These are phyloP conservation scores for Catostylus mosaicus DNA, from an alignment of 30 jellyfish, hydroid and myxozoan genomes.

Conservation along the genomic window DNA sequence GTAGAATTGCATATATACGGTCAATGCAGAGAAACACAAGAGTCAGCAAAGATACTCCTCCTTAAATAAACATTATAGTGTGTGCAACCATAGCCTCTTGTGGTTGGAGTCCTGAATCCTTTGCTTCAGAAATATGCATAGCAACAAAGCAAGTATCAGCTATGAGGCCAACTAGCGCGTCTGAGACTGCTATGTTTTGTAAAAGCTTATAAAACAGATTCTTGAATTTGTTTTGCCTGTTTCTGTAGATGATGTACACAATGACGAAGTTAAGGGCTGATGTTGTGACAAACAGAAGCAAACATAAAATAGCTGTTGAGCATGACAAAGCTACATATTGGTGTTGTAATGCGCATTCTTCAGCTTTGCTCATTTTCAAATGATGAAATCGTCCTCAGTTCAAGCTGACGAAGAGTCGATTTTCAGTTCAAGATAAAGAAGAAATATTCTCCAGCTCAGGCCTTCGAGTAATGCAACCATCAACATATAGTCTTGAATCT, in stretches of 20 bases:
- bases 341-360: conserved; percentile 28
- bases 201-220: conserved; percentile 45
- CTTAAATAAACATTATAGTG: conserved; percentile 34
- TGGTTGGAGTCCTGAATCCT: not conserved
- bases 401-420: too few species aligned
- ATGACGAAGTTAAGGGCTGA: conserved; percentile 33
- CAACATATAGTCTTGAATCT: too few species aligned
- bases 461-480: too few species aligned
- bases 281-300: conserved; percentile 24
- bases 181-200: conserved; percentile 56
- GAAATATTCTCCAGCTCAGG: too few species aligned
- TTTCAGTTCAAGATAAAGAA: too few species aligned
- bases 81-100: conserved; percentile 43
- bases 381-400: too few species aligned
- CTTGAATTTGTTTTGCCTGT: conserved; percentile 46
- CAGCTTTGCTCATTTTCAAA: conserved; percentile 23
- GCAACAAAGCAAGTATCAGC: conserved; percentile 50
- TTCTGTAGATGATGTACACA: conserved; percentile 26
- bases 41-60: conserved; percentile 68
- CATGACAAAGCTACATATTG: conserved; percentile 12
- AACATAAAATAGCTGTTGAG: conserved; percentile 35
- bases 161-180: conserved; percentile 50
- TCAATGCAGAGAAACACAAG: conserved; percentile 52
- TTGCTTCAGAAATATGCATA: conserved; percentile 48
- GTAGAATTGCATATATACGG: conserved; percentile 43